Evolutionary conservation across 2,113 vertebrate species (phyloP), one percentile per base, ranked within the genome.

Genomic region (Ellobius talpinus): DNA sequence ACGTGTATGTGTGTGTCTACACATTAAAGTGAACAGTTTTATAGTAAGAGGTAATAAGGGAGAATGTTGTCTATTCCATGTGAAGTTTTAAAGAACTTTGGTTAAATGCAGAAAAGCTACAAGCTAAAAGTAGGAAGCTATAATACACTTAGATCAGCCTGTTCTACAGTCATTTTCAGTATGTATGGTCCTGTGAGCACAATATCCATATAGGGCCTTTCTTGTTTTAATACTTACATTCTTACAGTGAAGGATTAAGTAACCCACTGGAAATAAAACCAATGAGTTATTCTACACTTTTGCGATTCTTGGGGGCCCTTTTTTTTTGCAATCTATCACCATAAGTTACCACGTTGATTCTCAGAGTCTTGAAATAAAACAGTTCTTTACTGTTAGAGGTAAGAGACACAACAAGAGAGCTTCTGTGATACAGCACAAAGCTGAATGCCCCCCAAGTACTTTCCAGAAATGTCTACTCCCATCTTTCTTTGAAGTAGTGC

Each of bases 101-200:
- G 3, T 23, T 90, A n/a, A 96, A 90, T 65, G n/a, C 36, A 31
- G 39, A 65, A 29, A 16, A 77, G 0, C 0, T 89, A 52, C 1
- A 39, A 82, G 10, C 12, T 70, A 61, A 50, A 7, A 19, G 23
- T 36, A 36, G n/a, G 23, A 84, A 68, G 74, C 17, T 58, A 14
- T 84, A 61, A 24, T 85, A 29, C 52, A 90, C 58, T 58, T 87
- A 29, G n/a, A 17, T 1, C 4, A 66, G 8, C 45, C n/a, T 14
- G 82, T 76, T 94, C 81, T 36, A n/a, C 21, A 94, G 31, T 47
- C 39, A 39, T 94, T 93, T 93, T 84, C 16, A 76, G 19, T 52
- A 7, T 47, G 42, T n/a, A 61, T 68, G 55, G 12, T 77, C 17
- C 31, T 74, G 0, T 91, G 55, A 61, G n/a, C 17, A 81, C 14